phyloP scores from a whole-genome alignment of 2,797 vertebrate species.

The Chelmon rostratus region DNA sequence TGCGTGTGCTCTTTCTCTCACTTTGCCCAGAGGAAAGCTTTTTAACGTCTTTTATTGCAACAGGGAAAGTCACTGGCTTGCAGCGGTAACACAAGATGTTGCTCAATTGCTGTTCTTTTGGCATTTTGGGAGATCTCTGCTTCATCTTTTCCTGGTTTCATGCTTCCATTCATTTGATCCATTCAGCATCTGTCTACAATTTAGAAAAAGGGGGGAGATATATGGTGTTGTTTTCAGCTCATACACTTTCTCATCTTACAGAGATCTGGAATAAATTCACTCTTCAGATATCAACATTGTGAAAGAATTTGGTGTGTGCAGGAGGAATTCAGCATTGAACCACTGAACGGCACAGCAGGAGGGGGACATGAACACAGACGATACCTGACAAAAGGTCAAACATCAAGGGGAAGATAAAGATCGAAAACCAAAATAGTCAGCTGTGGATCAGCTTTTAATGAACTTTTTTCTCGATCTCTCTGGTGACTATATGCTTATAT shows the following conservation, averaged over 20 bases:
- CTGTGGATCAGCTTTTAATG: not conserved
- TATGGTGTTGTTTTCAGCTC: constrained; percentile 15
- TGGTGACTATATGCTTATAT: not conserved
- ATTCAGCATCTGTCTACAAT: constrained; percentile 11
- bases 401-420: constrained; percentile 16
- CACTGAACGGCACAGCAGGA: constrained; percentile 5
- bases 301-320: constrained; percentile 31
- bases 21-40: constrained; percentile 1
- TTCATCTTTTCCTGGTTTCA: not conserved
- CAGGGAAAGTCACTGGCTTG: constrained; percentile 6
- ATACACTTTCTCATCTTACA: constrained; percentile 26
- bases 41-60: constrained; percentile 15
- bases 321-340: constrained; percentile 13
- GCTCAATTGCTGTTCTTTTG: constrained; percentile 22
- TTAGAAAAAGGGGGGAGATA: not conserved
- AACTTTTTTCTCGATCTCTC: not conserved
- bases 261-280: constrained; percentile 33
- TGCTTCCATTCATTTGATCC: constrained; percentile 10
- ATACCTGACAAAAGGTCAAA: constrained; percentile 30
- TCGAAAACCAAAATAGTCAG: not conserved
- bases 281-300: not conserved
- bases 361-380: constrained; percentile 6
- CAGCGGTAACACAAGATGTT: constrained; percentile 12
- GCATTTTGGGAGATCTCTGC: constrained; percentile 7
- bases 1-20: not conserved